Base-by-base conservation (phyloP, 2,888 invertebrate genomes). In the Latrodectus elegans region DNA sequence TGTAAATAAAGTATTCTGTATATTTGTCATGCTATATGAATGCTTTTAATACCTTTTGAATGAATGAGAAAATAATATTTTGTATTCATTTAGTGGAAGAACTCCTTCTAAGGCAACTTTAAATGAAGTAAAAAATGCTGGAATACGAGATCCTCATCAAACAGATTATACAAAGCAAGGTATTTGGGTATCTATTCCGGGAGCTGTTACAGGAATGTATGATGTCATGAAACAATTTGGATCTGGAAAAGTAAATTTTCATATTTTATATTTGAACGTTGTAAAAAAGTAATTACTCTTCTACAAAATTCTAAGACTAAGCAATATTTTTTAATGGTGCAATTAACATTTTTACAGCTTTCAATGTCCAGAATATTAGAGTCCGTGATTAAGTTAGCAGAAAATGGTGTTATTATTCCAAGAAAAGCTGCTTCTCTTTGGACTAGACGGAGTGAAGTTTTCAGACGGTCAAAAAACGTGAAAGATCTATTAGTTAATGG, bases 131-230 rank as follows among this genome's bases (percentile, higher is more conserved):
- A 22, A 51, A 51, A 68, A 75, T 26, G 76, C 72, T 53, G 76
- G 76, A 49, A 74, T 85, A 51, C 8, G 15, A 12, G 60, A 73
- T 12, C 22, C 68, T 17, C 15, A n/a, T 22, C n/a, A 73, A 15
- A 49, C 87, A 81, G 80, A 90, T 14, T 90, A 90, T 14, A 70
- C 65, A 1, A 86, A 89, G 22, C 91, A 92, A 89, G 92, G 92
- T 8, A 91, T 91, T 55, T 79, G 91, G 55, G 92, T 92, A 12
- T 92, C 91, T 8, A 92, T 92, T 4, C 92, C 92, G 26, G 92
- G 92, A 2, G 91, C 92, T 52, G 91, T 92, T 4, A 91, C 91
- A 26, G 91, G 91, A 17, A 92, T 91, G 91, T 90, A 90, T 67
- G 91, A 92, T 83, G 91, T 91, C 1, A 89, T 91, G 0, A 83